These are phyloP conservation scores for Cheilosia vulpina DNA, from an alignment of 2,888 invertebrate species.

Conservation along the genomic window DNA sequence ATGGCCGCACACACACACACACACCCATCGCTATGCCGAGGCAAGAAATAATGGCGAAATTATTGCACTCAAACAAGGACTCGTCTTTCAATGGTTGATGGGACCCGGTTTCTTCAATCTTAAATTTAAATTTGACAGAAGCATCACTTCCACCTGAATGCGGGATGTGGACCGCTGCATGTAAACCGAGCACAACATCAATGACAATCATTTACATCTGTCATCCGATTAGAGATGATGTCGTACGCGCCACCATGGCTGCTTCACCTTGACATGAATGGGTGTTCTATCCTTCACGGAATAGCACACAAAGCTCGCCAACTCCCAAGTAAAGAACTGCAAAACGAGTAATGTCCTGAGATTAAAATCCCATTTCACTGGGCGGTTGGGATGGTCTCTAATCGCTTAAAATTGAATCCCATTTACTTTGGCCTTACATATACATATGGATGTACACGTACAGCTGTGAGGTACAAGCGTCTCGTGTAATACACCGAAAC, in stretches of 20 bases:
- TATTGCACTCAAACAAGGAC: slow-evolving; percentile 64
- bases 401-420: slow-evolving; percentile 69
- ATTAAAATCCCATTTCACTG: slow-evolving; percentile 71
- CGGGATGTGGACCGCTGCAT: slow-evolving; percentile 46
- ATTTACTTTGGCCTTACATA: slow-evolving; percentile 26
- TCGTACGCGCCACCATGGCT: not conserved
- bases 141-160: slow-evolving; percentile 58
- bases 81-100: not conserved
- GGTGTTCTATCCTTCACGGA: slow-evolving; percentile 24
- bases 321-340: slow-evolving; percentile 46
- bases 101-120: slow-evolving; percentile 2
- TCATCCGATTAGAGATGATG: slow-evolving; percentile 54
- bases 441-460: slow-evolving; percentile 1
- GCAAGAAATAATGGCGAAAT: slow-evolving; percentile 65
- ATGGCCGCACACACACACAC: slow-evolving; percentile 16
- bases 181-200: slow-evolving; percentile 51
- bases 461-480: not conserved
- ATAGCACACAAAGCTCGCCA: slow-evolving; percentile 29
- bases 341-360: slow-evolving; percentile 69
- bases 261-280: slow-evolving; percentile 13
- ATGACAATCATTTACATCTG: slow-evolving; percentile 75
- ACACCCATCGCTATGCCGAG: not conserved
- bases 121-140: slow-evolving; percentile 39
- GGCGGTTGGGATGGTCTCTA: slow-evolving; percentile 37
- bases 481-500: not conserved